Conservation (phyloP, 2,888 invertebrate species). For the Caenorhabditis sulstoni region DNA sequence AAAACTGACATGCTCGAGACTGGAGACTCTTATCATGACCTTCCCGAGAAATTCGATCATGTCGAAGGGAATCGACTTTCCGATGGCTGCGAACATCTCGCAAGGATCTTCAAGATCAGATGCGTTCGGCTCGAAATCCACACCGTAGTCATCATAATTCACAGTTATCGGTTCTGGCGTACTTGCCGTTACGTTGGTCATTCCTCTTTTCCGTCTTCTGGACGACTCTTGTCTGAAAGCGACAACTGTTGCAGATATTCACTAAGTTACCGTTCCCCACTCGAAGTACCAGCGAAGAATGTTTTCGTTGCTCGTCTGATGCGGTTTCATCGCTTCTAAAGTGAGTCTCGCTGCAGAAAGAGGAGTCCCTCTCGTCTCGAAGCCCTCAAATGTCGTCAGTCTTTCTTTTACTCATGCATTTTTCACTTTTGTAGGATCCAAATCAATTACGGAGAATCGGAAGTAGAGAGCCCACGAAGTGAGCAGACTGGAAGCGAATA, state of each 20-base stretch:
- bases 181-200: not conserved
- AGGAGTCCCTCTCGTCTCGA: slow-evolving; percentile 67
- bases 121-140: slow-evolving; percentile 60
- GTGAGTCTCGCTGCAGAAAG: slow-evolving; percentile 59
- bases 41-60: slow-evolving; percentile 62
- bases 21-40: slow-evolving; percentile 67
- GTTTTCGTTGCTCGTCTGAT: slow-evolving; percentile 38
- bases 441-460: slow-evolving; percentile 56
- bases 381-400: slow-evolving; percentile 66
- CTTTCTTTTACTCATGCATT: not conserved
- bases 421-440: slow-evolving; percentile 62
- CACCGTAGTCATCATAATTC: slow-evolving; percentile 70
- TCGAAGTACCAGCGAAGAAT: slow-evolving; percentile 54
- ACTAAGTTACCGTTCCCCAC: slow-evolving; percentile 6
- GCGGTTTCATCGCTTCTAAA: slow-evolving; percentile 53
- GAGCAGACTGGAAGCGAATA: slow-evolving; percentile 49
- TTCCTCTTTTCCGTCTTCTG: slow-evolving; percentile 1
- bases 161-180: slow-evolving; percentile 59
- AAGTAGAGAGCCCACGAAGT: slow-evolving; percentile 51
- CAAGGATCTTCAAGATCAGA: slow-evolving; percentile 64
- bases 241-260: not conserved
- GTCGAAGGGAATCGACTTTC: slow-evolving; percentile 57
- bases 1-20: slow-evolving; percentile 59
- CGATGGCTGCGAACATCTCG: slow-evolving; percentile 61
- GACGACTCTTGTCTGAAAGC: slow-evolving; percentile 32